Base-by-base conservation (phyloP, 2,888 invertebrate species). In the Synergus umbraculus region DNA sequence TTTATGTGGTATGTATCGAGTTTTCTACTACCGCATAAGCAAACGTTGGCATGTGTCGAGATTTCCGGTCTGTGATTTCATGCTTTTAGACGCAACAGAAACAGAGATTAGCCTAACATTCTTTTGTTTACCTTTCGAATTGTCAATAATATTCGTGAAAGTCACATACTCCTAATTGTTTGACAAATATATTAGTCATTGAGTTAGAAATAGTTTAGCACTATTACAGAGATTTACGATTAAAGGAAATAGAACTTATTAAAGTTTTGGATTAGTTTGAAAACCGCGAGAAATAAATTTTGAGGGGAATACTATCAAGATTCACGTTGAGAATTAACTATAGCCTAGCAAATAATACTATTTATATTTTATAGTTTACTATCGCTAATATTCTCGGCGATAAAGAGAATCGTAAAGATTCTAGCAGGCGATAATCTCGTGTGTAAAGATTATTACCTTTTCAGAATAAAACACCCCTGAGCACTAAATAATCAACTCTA, bases 341-440 rank as follows among this genome's bases (percentile, higher is more conserved):
- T 41, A 15, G 10, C 15, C 2, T 12, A 10, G 43, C 43, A 66
- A 43, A 41, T 66, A 43, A 18, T 3, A 65, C 43, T 41, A 29
- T 29, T 41, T 3, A 5, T 29, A 41, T 65, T 65, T 65, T 41
- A 65, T 9, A 65, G 65, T n/a, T 65, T 65, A n/a, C 65, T 65
- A 65, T 41, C 43, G 65, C 43, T 43, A 65, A 37, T 7, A 65
- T 65, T 65, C 13, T 41, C 15, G 65, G 9, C 22, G 12, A 29
- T 41, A n/a, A 15, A 65, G 65, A 65, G 13, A 65, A 65, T 65
- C 65, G 65, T 65, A 65, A 65, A 65, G 65, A 65, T 65, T n/a
- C 9, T 41, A 65, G 37, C 12, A 2, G 41, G 13, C 41, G 65
- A 65, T 65, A 65, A 65, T 41, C 4, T 15, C 15, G 29, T n/a